Percentiles rank a stretch among this genome's conserved stretches.
These are phyloP conservation scores for Littorina saxatilis DNA, from an alignment of 1,140 invertebrate species.

Conservation along the genomic window DNA sequence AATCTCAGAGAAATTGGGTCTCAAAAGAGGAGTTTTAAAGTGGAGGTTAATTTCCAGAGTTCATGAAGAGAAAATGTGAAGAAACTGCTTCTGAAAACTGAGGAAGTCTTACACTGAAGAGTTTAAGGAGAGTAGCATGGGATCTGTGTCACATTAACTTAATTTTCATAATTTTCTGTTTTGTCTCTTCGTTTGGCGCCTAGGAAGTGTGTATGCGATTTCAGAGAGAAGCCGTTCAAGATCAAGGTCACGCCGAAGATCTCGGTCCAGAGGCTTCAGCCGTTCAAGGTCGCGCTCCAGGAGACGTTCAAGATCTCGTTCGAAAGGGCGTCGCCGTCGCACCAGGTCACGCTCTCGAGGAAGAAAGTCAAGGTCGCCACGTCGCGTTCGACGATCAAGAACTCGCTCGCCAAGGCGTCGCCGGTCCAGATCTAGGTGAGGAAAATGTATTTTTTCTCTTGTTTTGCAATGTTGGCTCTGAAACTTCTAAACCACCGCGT, in stretches of 20 bases:
- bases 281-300: slow-evolving; percentile 57
- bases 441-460: not conserved
- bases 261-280: slow-evolving; percentile 51
- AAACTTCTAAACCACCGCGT: no score
- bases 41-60: no score
- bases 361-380: slow-evolving; percentile 42
- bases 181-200: no score
- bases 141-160: no score
- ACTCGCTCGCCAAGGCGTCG: slow-evolving; percentile 36
- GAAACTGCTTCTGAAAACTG: no score
- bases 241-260: slow-evolving; percentile 55
- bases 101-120: no score
- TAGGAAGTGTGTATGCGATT: slow-evolving; percentile 7
- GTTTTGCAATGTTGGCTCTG: not conserved
- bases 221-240: slow-evolving; percentile 49
- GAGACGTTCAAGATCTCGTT: slow-evolving; percentile 56
- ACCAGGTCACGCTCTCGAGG: slow-evolving; percentile 55
- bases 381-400: slow-evolving; percentile 38
- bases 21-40: no score
- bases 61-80: no score
- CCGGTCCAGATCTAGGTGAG: slow-evolving; percentile 26
- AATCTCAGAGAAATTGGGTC: no score
- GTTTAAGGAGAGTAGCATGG: no score
- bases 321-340: slow-evolving; percentile 46
- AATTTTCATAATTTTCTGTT: not conserved